Percentiles rank a stretch among this genome's conserved stretches.
Conservation (phyloP, 2,113 vertebrate genomes). For the Smithornis capensis region DNA sequence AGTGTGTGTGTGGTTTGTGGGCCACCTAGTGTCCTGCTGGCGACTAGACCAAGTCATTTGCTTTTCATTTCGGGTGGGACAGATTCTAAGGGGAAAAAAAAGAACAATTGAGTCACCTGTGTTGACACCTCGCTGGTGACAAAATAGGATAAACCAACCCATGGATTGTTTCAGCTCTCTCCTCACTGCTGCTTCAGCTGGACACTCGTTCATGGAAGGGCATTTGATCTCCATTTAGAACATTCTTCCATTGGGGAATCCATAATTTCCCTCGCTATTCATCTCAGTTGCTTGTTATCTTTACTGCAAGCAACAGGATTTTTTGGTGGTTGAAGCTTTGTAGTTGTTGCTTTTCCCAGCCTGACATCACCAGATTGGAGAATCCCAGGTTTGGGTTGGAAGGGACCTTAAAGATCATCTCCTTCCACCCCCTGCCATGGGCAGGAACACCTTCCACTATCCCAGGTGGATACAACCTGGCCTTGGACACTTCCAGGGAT, state of each 20-base stretch:
- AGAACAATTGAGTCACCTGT: fast-evolving
- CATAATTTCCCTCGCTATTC: not conserved
- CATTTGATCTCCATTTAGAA: not conserved
- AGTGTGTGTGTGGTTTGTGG: not conserved
- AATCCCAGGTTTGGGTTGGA: not conserved
- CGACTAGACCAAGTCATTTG: not conserved
- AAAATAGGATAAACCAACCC: not conserved
- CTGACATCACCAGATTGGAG: not conserved
- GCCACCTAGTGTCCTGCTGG: slow-evolving; percentile 45
- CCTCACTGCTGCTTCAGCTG: not conserved
- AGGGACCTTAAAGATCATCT: not conserved
- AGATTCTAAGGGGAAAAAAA: not conserved
- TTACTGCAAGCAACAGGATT: fast-evolving
- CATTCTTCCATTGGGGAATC: not conserved
- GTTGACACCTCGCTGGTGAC: not conserved
- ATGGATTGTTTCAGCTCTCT: not conserved
- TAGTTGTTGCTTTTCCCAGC: not conserved
- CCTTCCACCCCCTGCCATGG: not conserved
- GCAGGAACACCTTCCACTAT: fast-evolving
- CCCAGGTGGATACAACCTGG: fast-evolving
- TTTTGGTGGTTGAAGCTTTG: fast-evolving
- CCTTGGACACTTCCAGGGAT: not conserved
- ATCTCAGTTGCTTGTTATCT: not conserved
- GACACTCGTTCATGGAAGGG: fast-evolving
- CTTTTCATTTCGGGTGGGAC: not conserved